Percentiles rank a stretch among this genome's conserved stretches.
phyloP scores from a whole-genome alignment of 2,888 invertebrate species.

The Cephus pulcher region DNA sequence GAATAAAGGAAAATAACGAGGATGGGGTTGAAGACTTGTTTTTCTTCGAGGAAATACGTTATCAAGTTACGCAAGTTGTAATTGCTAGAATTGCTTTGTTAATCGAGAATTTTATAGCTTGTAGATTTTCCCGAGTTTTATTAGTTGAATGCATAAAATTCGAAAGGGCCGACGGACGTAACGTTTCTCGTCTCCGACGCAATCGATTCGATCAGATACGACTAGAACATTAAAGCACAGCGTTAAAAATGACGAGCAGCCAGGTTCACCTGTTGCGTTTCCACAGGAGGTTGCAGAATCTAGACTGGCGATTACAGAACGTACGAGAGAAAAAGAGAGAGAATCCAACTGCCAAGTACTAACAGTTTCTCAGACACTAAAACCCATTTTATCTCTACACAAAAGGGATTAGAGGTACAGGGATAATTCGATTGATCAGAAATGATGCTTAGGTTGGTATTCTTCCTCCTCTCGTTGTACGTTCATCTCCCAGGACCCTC shows the following conservation, averaged over 20 bases:
- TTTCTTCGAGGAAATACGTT: neutral
- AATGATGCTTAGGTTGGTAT: neutral
- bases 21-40: neutral
- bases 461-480: neutral
- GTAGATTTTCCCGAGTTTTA: neutral
- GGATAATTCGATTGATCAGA: neutral
- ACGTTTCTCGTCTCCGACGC: neutral
- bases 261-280: neutral
- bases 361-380: neutral
- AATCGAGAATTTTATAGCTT: neutral
- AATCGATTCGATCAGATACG: neutral
- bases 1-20: neutral
- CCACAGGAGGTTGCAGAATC: neutral
- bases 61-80: neutral
- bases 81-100: neutral
- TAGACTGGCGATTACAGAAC: neutral
- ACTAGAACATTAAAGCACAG: neutral
- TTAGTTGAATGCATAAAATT: neutral
- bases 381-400: neutral
- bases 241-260: neutral
- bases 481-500: neutral
- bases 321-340: neutral
- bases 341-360: neutral
- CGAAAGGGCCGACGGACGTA: neutral
- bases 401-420: neutral